These are phyloP conservation scores for Epinotia ramella DNA, from an alignment of 2,888 invertebrate species.

Conservation along the genomic window DNA sequence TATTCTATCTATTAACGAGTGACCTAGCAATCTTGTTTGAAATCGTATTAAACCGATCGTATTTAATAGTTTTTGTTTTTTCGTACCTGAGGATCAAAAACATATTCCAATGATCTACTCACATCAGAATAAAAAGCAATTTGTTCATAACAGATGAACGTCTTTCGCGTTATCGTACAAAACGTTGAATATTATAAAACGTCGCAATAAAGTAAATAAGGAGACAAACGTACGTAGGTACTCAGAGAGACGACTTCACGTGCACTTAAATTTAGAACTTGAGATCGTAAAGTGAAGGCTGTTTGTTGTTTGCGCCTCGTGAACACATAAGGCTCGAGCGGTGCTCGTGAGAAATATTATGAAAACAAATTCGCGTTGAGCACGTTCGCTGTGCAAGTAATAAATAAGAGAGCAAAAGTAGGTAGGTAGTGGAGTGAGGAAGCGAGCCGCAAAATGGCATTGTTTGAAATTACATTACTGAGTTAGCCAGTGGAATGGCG, in stretches of 20 bases:
- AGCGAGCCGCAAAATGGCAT: conserved; percentile 72
- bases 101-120: conserved; percentile 31
- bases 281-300: conserved; percentile 53
- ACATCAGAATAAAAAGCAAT: conserved; percentile 66
- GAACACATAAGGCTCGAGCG: conserved; percentile 67
- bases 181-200: conserved; percentile 83
- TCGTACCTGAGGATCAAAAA: neutral
- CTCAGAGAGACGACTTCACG: conserved; percentile 47
- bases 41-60: too few species aligned
- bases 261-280: conserved; percentile 58
- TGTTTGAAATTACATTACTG: conserved; percentile 74
- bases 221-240: conserved; percentile 73
- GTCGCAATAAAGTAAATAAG: conserved; percentile 82
- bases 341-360: conserved; percentile 79
- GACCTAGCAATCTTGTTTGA: too few species aligned
- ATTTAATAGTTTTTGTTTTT: too few species aligned
- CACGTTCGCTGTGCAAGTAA: conserved; percentile 82
- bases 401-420: conserved; percentile 79
- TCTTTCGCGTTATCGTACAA: conserved; percentile 74
- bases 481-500: conserved; percentile 56
- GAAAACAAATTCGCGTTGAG: conserved; percentile 84
- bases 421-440: conserved; percentile 57
- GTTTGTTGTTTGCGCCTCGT: conserved; percentile 53
- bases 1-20: too few species aligned
- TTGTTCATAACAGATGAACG: conserved; percentile 70